These are phyloP conservation scores for Regulus satrapa DNA, from an alignment of 2,113 vertebrate genomes.

Conservation along the genomic window DNA sequence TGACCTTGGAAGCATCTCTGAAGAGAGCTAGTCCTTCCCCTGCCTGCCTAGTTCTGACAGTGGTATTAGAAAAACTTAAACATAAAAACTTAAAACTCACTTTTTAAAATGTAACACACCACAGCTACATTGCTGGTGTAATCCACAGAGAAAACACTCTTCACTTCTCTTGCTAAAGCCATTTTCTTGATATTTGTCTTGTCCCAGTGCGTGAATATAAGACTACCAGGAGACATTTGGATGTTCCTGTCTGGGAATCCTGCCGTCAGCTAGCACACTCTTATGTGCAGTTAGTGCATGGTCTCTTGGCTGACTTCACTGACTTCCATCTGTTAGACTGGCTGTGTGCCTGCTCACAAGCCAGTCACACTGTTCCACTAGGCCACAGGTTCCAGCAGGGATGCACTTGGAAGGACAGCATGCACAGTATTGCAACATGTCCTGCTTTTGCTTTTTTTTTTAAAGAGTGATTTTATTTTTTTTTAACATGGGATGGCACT, in stretches of 20 bases:
- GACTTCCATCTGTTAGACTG: conserved; percentile 66
- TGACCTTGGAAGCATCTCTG: background rate
- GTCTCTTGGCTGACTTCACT: conserved; percentile 60
- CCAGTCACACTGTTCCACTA: conserved; percentile 36
- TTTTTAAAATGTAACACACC: background rate
- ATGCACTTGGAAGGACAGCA: conserved; percentile 22
- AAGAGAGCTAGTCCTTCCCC: background rate
- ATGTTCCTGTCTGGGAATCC: conserved; percentile 49
- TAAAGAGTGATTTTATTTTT: no score
- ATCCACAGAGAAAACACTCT: background rate
- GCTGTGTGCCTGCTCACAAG: conserved; percentile 61
- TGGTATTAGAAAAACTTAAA: background rate
- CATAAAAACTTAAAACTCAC: no score
- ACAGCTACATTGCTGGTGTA: background rate
- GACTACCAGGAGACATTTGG: conserved; percentile 36
- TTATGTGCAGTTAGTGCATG: conserved; percentile 7
- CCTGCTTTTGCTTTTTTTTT: no score
- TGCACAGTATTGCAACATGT: background rate
- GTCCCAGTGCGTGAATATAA: background rate
- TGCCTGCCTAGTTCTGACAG: background rate
- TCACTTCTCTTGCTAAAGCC: background rate
- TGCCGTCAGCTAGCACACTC: conserved; percentile 48
- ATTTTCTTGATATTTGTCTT: background rate
- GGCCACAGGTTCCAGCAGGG: conserved; percentile 56
- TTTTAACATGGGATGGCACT: background rate